Base-by-base conservation (phyloP, 2,888 invertebrate genomes). In the Litoditis marina region DNA sequence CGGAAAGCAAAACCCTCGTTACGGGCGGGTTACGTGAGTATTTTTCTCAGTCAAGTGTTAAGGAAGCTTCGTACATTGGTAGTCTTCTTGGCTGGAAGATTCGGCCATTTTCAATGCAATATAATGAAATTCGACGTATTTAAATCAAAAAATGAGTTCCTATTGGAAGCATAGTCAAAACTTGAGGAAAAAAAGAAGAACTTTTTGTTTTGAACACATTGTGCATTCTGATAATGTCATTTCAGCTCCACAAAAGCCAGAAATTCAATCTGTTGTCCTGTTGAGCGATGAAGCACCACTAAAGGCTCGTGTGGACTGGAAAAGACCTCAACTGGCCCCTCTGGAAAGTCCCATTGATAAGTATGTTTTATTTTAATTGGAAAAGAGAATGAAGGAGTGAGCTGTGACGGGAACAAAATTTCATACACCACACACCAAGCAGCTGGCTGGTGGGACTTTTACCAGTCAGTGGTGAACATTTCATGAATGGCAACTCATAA, bases 251-350 rank as follows among this genome's bases (percentile, higher is more conserved):
- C 80, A 83, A 25, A 79, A 83, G 47, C 87, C 87, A 4, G 81
- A 84, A 49, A 73, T 78, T 60, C 83, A 86, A 50, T 81, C 83
- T 42, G 83, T 79, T 81, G 91, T 91, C 84, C 88, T 94, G 68
- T 87, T 91, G 54, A 54, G 91, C 83, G 88, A 91, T 69, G 91
- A 92, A 76, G 91, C 92, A 1, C 90, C 91, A 27, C 90, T 92
- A 31, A 89, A 90, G 1, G 90, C 95, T 66, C 91, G 92, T 84
- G 87, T 95, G 63, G 92, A 92, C 84, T 98, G 96, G 96, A 89
- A 89, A 8, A 88, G 89, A 73, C 96, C 96, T 0, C 88, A 89
- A 0, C 89, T 69, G 85, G 63, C 63, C 22, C 92, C 92, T 0
- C 92, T 92, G 80, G 95, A 95, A 4, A 90, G 90, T 78, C 86